Evolutionary conservation across 2,797 vertebrate genomes (phyloP).

Genomic region (Sebastolobus alascanus): DNA sequence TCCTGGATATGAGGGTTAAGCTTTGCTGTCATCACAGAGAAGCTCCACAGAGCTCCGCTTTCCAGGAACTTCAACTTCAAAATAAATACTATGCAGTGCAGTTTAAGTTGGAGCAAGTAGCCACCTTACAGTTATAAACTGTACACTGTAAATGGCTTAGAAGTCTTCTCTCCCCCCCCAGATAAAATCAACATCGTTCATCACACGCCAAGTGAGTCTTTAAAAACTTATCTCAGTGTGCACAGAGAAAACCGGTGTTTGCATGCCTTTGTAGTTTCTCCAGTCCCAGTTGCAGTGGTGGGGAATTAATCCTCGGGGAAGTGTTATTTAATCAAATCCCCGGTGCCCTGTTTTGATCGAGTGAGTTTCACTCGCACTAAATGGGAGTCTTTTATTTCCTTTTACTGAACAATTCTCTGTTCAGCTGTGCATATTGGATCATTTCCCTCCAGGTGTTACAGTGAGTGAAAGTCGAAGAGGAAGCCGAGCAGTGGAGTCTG

Average conservation of each 20-base stretch:
- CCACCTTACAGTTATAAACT: conserved; percentile 25
- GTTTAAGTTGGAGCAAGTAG: conserved; percentile 6
- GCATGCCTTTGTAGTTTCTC: conserved; percentile 62
- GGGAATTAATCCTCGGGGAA: conserved; percentile 63
- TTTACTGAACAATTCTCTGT: conserved; percentile 30
- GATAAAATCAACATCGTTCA: conserved; percentile 86
- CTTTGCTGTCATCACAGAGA: conserved; percentile 40
- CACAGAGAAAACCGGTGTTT: conserved; percentile 48
- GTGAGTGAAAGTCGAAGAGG: conserved; percentile 55
- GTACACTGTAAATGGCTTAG: conserved; percentile 41
- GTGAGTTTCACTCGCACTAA: conserved; percentile 55
- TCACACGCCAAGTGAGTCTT: conserved; percentile 82
- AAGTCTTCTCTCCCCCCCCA: conserved; percentile 59
- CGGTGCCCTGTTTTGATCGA: conserved; percentile 53
- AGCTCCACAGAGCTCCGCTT: conserved; percentile 21
- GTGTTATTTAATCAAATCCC: conserved; percentile 63
- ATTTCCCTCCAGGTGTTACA: conserved; percentile 66
- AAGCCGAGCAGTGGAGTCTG: conserved; percentile 57
- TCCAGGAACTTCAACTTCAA: conserved; percentile 18
- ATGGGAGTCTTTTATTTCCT: conserved; percentile 54
- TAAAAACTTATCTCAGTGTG: conserved; percentile 46
- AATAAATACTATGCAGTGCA: conserved; percentile 4
- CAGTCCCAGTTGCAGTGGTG: conserved; percentile 46
- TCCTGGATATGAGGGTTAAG: conserved; percentile 20
- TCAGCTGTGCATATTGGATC: conserved; percentile 36